These are phyloP conservation scores for Bimastos eiseni DNA, from an alignment of 2,888 invertebrate genomes.

Conservation along the genomic window DNA sequence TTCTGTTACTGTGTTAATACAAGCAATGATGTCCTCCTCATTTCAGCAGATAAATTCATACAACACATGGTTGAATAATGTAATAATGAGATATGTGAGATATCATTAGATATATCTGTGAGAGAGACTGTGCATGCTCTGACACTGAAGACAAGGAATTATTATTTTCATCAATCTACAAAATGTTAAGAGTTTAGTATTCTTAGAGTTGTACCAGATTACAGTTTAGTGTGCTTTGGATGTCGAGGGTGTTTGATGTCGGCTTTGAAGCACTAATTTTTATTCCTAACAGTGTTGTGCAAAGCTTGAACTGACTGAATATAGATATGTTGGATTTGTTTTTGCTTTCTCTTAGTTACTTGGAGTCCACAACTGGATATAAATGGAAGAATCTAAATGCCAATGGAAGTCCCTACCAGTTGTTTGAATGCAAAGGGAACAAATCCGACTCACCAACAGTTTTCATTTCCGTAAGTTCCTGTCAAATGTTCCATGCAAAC, in stretches of 20 bases:
- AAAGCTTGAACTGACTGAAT: neutral
- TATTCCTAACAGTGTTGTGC: neutral
- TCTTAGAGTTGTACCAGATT: neutral
- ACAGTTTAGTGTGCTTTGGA: neutral
- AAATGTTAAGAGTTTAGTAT: neutral
- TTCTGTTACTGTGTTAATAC: too few relatives aligned
- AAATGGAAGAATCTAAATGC: constrained; percentile 27
- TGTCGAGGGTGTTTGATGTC: neutral
- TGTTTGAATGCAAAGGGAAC: constrained; percentile 25
- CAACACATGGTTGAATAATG: too few relatives aligned
- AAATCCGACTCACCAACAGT: constrained; percentile 17
- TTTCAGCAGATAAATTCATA: too few relatives aligned
- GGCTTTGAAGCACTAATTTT: neutral
- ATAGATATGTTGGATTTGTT: neutral
- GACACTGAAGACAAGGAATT: too few relatives aligned
- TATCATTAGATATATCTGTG: too few relatives aligned
- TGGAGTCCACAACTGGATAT: constrained; percentile 24
- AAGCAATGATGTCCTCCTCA: too few relatives aligned
- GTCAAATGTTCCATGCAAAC: neutral
- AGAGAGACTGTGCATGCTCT: too few relatives aligned
- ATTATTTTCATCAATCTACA: too few relatives aligned
- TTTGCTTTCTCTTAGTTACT: constrained; percentile 22
- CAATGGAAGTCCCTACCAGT: neutral
- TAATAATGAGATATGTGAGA: too few relatives aligned
- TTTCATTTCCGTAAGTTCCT: constrained; percentile 26